These are phyloP conservation scores for Gracilinanus agilis DNA, from an alignment of 2,113 vertebrate species.

Conservation along the genomic window DNA sequence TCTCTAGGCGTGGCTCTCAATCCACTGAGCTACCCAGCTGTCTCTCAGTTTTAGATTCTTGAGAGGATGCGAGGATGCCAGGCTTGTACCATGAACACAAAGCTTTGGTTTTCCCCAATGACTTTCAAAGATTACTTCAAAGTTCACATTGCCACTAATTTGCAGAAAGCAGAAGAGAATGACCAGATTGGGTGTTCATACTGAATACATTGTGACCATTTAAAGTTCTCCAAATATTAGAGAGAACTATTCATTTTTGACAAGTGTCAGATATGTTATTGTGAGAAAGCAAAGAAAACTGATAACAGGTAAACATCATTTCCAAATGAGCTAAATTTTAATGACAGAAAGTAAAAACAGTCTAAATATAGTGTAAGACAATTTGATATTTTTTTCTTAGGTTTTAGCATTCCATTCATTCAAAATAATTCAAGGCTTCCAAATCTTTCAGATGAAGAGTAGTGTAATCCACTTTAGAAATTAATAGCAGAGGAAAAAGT, in stretches of 20 bases:
- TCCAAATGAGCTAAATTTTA: slow-evolving; percentile 47
- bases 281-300: slow-evolving; percentile 8
- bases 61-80: not conserved
- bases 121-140: slow-evolving; percentile 3
- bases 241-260: slow-evolving; percentile 11
- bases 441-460: slow-evolving; percentile 16
- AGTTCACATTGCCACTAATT: slow-evolving; percentile 54
- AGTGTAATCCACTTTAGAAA: not conserved
- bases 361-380: slow-evolving; percentile 50
- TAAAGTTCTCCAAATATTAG: slow-evolving; percentile 45
- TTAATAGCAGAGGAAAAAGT: slow-evolving; percentile 43
- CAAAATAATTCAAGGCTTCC: not conserved
- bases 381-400: slow-evolving; percentile 12
- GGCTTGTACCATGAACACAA: not conserved
- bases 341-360: slow-evolving; percentile 56
- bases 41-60: too few relatives aligned
- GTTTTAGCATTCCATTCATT: slow-evolving; percentile 38
- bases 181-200: not conserved
- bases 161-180: slow-evolving; percentile 7
- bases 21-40: too few relatives aligned
- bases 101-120: slow-evolving; percentile 41
- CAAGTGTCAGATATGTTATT: slow-evolving; percentile 30
- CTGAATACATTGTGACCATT: slow-evolving; percentile 38
- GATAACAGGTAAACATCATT: slow-evolving; percentile 20
- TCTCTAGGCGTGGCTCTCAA: too few relatives aligned